Percentiles rank a stretch among this genome's conserved stretches.
These are phyloP conservation scores for Sesia apiformis DNA, from an alignment of 2,888 invertebrate species.

Conservation along the genomic window DNA sequence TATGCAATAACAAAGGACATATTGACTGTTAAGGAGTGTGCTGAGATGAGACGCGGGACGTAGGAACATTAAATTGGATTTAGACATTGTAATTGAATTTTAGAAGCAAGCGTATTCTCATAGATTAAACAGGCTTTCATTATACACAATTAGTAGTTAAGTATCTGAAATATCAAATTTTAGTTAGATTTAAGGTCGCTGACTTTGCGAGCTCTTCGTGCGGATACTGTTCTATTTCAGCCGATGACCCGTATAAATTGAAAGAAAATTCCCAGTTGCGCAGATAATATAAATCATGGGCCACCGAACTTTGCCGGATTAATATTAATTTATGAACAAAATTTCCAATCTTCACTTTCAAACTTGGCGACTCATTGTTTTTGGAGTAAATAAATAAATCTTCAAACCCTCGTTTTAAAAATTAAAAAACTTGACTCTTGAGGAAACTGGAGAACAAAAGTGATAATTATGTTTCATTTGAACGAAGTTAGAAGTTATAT, in stretches of 20 bases:
- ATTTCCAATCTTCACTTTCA: slow-evolving; percentile 4
- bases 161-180: no score
- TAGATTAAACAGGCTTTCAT: no score
- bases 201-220: neutral
- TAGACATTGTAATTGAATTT: no score
- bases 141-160: no score
- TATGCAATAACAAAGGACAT: no score
- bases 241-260: slow-evolving; percentile 6
- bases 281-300: slow-evolving; percentile 2
- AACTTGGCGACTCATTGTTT: neutral
- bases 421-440: neutral
- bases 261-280: slow-evolving; percentile 2
- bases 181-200: no score
- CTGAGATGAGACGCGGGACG: no score
- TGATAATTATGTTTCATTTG: neutral
- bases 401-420: neutral
- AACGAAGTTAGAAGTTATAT: no score
- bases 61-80: no score
- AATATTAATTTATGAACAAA: slow-evolving; percentile 7
- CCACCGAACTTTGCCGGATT: slow-evolving; percentile 3
- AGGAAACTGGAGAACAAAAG: neutral
- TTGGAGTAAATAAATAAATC: slow-evolving; percentile 1
- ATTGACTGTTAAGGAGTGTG: no score
- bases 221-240: neutral
- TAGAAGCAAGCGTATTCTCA: no score